These are phyloP conservation scores for Rhipidura dahli DNA, from an alignment of 2,113 vertebrate species.

Conservation along the genomic window DNA sequence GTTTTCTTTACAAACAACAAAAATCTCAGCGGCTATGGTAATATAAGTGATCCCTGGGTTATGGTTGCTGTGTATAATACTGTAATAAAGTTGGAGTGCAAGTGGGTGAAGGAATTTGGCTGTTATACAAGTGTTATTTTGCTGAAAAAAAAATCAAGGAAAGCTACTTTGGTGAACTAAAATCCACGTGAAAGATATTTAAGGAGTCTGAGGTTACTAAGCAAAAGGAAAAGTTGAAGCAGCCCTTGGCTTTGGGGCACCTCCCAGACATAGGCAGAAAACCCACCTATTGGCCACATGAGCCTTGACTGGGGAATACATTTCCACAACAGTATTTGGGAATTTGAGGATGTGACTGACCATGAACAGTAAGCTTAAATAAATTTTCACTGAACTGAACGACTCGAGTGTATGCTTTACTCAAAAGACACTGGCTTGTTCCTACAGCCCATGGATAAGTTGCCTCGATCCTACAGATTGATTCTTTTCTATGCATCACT, in stretches of 20 bases:
- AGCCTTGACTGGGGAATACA: background rate
- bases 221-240: background rate
- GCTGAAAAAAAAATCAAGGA: background rate
- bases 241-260: background rate
- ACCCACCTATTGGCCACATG: fast-evolving
- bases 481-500: background rate
- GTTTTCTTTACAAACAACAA: background rate
- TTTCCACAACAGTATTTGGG: background rate
- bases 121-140: background rate
- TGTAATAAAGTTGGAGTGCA: background rate
- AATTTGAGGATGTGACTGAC: background rate
- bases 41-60: background rate
- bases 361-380: background rate
- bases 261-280: background rate
- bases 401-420: fast-evolving
- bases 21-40: background rate
- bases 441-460: background rate
- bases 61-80: background rate
- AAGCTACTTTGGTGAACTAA: background rate
- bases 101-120: background rate
- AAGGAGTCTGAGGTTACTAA: background rate
- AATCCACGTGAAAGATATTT: background rate
- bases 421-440: background rate
- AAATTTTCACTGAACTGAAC: background rate
- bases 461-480: fast-evolving